Conservation (phyloP, 2,888 invertebrate genomes). For the Stenichneumon culpator region DNA sequence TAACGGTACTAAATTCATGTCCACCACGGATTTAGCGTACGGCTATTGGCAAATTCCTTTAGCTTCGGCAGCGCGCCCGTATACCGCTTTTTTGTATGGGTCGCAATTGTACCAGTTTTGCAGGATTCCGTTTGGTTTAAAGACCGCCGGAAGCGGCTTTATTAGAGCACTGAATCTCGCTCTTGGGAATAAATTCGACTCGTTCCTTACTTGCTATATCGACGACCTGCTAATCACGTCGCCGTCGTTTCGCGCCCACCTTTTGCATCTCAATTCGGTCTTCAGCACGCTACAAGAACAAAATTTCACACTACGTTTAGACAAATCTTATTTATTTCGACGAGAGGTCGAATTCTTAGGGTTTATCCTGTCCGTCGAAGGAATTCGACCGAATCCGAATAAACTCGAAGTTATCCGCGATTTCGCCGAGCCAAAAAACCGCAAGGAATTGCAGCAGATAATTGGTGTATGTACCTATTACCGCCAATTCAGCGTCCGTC, state of each 20-base stretch:
- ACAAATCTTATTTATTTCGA: slow-evolving; percentile 72
- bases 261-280: not conserved
- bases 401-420: slow-evolving; percentile 71
- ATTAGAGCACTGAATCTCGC: slow-evolving; percentile 69
- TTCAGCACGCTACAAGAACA: not conserved
- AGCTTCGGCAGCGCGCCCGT: slow-evolving; percentile 51
- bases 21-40: slow-evolving; percentile 68
- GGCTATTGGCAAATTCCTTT: slow-evolving; percentile 69
- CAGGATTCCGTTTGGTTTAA: slow-evolving; percentile 75
- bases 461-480: slow-evolving; percentile 70
- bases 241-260: not conserved
- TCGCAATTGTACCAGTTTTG: slow-evolving; percentile 68
- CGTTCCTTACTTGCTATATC: slow-evolving; percentile 49
- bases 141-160: slow-evolving; percentile 52
- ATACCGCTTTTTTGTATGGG: slow-evolving; percentile 64
- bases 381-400: slow-evolving; percentile 63
- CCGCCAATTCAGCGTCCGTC: slow-evolving; percentile 57
- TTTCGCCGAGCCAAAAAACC: slow-evolving; percentile 73
- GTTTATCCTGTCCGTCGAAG: slow-evolving; percentile 55
- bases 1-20: slow-evolving; percentile 64
- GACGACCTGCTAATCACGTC: slow-evolving; percentile 57
- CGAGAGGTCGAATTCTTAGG: slow-evolving; percentile 69
- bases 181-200: slow-evolving; percentile 71
- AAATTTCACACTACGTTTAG: slow-evolving; percentile 59
- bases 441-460: slow-evolving; percentile 73